Evolutionary conservation across 2,888 invertebrate species (phyloP).

Genomic region (Fragum fragum): DNA sequence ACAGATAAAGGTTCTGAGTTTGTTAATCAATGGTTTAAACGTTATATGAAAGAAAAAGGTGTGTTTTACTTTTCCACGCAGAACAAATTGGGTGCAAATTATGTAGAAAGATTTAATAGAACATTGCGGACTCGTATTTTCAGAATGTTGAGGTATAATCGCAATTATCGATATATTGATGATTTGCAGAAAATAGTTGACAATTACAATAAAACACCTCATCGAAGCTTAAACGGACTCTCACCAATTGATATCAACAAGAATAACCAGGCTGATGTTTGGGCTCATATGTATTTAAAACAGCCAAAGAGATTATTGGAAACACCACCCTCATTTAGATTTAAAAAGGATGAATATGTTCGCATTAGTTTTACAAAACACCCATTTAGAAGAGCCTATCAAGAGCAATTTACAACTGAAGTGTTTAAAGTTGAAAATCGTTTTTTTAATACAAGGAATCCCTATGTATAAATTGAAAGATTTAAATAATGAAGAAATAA

Average conservation of each 20-base stretch:
- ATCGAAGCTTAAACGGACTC: slow-evolving; percentile 42
- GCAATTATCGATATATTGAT: slow-evolving; percentile 54
- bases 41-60: slow-evolving; percentile 38
- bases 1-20: slow-evolving; percentile 51
- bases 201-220: slow-evolving; percentile 51
- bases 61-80: slow-evolving; percentile 57
- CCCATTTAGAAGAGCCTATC: slow-evolving; percentile 51
- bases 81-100: slow-evolving; percentile 51
- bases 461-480: no score
- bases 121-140: slow-evolving; percentile 46
- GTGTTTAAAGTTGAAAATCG: no score
- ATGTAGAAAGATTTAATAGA: slow-evolving; percentile 52
- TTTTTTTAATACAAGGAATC: no score
- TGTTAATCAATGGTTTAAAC: slow-evolving; percentile 47
- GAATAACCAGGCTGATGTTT: slow-evolving; percentile 52
- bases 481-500: no score
- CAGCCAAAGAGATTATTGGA: slow-evolving; percentile 4
- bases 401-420: slow-evolving; percentile 49
- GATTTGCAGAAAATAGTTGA: slow-evolving; percentile 38
- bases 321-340: slow-evolving; percentile 26
- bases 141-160: slow-evolving; percentile 47
- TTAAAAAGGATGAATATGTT: slow-evolving; percentile 34
- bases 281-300: slow-evolving; percentile 60
- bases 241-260: slow-evolving; percentile 48
- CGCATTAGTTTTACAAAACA: slow-evolving; percentile 47